These are phyloP conservation scores for Drosophila vallismaia DNA, from an alignment of 2,888 invertebrate genomes.

Conservation along the genomic window DNA sequence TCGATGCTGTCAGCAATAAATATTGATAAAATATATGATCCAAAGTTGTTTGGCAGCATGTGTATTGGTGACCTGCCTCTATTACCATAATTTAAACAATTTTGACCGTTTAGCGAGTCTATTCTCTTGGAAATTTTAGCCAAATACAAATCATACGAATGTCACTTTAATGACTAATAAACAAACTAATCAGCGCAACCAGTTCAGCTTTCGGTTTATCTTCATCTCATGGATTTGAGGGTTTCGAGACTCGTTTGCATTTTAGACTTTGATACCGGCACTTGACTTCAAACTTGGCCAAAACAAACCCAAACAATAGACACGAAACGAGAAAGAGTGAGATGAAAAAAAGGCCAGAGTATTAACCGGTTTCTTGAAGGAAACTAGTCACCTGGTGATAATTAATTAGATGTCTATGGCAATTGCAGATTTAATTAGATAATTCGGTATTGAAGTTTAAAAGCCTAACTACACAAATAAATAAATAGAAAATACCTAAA, in stretches of 20 bases:
- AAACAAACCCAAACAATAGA: constrained; percentile 13
- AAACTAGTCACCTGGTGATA: background rate
- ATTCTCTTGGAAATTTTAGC: constrained; percentile 11
- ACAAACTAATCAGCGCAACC: constrained; percentile 30
- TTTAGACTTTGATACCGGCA: constrained; percentile 37
- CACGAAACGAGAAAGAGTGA: background rate
- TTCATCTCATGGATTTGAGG: constrained; percentile 32
- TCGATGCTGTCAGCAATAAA: constrained; percentile 80
- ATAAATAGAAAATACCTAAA: background rate
- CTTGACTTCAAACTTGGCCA: constrained; percentile 23
- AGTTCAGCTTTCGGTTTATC: constrained; percentile 22
- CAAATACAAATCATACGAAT: constrained; percentile 5
- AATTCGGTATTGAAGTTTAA: background rate
- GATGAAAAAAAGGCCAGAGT: no score
- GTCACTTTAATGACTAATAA: constrained; percentile 33
- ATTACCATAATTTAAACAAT: constrained; percentile 29
- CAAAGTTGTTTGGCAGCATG: constrained; percentile 43
- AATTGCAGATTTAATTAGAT: background rate
- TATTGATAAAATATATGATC: constrained; percentile 71
- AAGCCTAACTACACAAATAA: background rate
- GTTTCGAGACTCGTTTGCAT: constrained; percentile 16
- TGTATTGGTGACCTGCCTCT: constrained; percentile 9
- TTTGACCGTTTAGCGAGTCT: constrained; percentile 4
- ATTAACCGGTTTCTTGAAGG: constrained; percentile 20
- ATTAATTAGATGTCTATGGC: background rate